Evolutionary conservation across 1,140 invertebrate species (phyloP), one percentile per base, ranked within the genome.

Genomic region (Pseudomyrmex pallidus): DNA sequence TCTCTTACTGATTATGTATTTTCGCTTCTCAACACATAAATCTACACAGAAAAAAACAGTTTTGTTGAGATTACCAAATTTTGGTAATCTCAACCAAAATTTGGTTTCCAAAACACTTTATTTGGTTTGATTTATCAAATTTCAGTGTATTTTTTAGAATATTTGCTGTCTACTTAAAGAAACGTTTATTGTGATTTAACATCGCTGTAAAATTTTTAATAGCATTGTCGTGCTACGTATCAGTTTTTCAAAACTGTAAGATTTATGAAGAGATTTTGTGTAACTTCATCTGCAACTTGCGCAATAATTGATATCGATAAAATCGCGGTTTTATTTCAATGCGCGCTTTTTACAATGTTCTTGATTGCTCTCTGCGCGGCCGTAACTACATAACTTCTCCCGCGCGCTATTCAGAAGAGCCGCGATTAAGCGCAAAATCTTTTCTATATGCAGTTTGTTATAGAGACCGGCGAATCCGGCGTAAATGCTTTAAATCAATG

Each of bases 391-490:
- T 5, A 70, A 74, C 74, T 87, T 54, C 56, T 66, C 46, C 56
- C n/a, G 22, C n/a, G 73, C 61, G 61, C 85, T 61, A 78, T 87
- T 87, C 70, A 82, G 17, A 72, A 56, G 59, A 20, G 50, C 57
- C 50, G 46, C 76, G 76, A 87, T 85, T 87, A 88, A 87, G 61
- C 76, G 59, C 57, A 59, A 82, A 77, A 62, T 85, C 72, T 87
- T 85, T 85, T 76, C 86, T 85, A 87, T 82, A 72, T 77, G 83
- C 86, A 88, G 87, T 85, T 87, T 87, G 83, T 88, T 76, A 85
- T 87, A 73, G 59, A 70, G 46, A 35, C 57, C 74, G 8, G 44
- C 5, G 35, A 54, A 22, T 44, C 56, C 67, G 74, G 52, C 52
- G 59, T 77, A 67, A 78, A 77, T 73, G 83, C 52, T 85, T 73